These are phyloP conservation scores for Steinernema khuongi DNA, from an alignment of 1,140 invertebrate genomes.

Conservation along the genomic window DNA sequence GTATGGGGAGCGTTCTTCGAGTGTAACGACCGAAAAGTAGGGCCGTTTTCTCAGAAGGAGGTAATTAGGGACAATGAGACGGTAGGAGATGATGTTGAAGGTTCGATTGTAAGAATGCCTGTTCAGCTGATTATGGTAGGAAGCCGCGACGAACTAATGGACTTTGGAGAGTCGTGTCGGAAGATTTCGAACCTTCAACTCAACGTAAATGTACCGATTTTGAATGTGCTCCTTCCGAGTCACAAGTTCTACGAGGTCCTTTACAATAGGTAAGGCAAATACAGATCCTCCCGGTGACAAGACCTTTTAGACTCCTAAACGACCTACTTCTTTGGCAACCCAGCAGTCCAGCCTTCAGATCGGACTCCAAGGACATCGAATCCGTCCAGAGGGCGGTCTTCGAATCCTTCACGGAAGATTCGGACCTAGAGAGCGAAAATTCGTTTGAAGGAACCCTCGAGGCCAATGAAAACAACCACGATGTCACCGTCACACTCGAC, in stretches of 20 bases:
- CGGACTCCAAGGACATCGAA: not conserved
- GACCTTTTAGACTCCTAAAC: constrained; percentile 26
- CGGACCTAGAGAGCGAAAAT: too few relatives aligned
- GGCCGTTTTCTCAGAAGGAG: not conserved
- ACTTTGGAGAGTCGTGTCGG: not conserved
- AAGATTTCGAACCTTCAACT: not conserved
- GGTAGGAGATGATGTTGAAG: not conserved
- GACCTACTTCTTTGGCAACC: constrained; percentile 47
- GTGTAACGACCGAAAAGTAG: not conserved
- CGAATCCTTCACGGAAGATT: not conserved
- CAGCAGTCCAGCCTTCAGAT: constrained; percentile 30
- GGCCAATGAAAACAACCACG: constrained; percentile 20
- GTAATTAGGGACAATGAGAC: not conserved
- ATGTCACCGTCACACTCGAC: constrained; percentile 28
- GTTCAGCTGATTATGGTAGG: not conserved
- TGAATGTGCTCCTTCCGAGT: not conserved
- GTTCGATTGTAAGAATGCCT: not conserved
- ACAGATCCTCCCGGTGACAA: too few relatives aligned
- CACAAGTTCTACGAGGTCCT: constrained; percentile 5
- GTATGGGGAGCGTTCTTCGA: constrained; percentile 2
- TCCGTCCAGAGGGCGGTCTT: not conserved
- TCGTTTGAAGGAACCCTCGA: not conserved
- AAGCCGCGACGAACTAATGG: not conserved
- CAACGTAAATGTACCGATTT: not conserved
- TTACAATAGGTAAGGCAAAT: not conserved